A percentile compares a stretch with the other conserved stretches of the same genome.
Evolutionary conservation across 1,140 invertebrate species (phyloP).

Genomic region (Pachypsylla venusta): DNA sequence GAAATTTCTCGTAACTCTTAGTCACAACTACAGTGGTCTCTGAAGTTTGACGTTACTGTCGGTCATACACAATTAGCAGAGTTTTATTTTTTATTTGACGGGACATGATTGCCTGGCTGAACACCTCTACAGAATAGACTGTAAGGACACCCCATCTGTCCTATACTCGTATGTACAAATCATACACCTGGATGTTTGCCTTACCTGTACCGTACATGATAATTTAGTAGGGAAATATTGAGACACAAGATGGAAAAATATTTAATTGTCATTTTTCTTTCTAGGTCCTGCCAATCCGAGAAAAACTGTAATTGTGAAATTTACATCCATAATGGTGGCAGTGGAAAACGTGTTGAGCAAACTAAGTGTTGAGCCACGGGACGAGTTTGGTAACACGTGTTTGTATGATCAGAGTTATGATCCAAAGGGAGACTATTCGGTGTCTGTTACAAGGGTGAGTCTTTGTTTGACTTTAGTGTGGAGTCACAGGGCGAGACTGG

Average conservation of each 20-base stretch:
- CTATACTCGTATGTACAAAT: background rate
- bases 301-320: slow-evolving; percentile 68
- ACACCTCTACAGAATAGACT: background rate
- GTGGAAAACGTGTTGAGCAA: slow-evolving; percentile 57
- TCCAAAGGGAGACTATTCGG: slow-evolving; percentile 44
- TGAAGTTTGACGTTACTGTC: too few relatives aligned
- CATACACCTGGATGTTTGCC: too few relatives aligned
- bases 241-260: too few relatives aligned
- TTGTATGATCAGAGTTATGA: slow-evolving; percentile 43
- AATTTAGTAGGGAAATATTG: too few relatives aligned
- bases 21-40: too few relatives aligned
- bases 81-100: too few relatives aligned
- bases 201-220: too few relatives aligned
- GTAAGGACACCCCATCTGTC: background rate
- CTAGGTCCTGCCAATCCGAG: slow-evolving; percentile 64
- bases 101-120: too few relatives aligned
- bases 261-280: slow-evolving; percentile 32
- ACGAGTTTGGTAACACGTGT: slow-evolving; percentile 78
- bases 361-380: slow-evolving; percentile 71
- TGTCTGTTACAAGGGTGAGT: slow-evolving; percentile 32
- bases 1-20: too few relatives aligned
- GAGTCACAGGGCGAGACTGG: slow-evolving; percentile 78
- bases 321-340: slow-evolving; percentile 74
- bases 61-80: too few relatives aligned
- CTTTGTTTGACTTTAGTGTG: slow-evolving; percentile 34